Evolutionary conservation across 2,113 vertebrate species (phyloP), one percentile per base, ranked within the genome.

Genomic region (Poecilia latipinna): DNA sequence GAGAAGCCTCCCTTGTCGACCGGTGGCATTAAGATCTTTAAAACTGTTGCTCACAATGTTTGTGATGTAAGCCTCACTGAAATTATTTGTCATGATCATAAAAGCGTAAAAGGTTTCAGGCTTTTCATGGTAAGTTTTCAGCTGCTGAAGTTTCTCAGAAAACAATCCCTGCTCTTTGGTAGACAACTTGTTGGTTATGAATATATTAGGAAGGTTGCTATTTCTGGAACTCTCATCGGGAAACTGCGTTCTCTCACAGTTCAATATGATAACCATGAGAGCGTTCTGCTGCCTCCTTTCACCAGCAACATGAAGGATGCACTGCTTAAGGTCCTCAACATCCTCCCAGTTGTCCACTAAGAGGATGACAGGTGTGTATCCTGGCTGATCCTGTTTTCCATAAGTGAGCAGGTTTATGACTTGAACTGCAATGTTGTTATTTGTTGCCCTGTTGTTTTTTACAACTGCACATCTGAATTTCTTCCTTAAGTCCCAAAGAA

Each of bases 81-180:
- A 91, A 1, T 91, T 84, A 31, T 88, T 84, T 33, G 84, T 83
- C 87, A 91, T 88, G 74, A 91, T 89, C 85, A 91, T 88, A 2
- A 89, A 91, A 13, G 72, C 87, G 48, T 91, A 91, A 71, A 91
- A 91, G 0, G 89, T 89, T 22, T 91, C 89, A 1, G 87, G 89
- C 1, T 86, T 86, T 29, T 83, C 2, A 1, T 91, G 86, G 29
- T 75, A 1, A 12, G 32, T 26, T 65, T 88, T 70, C 1, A 91
- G 73, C 28, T 70, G 82, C 57, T 70, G n/a, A 0, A 88, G 57
- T 74, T 91, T 91, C 0, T 3, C 44, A 26, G 37, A 74, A 80
- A 91, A 91, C 48, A 86, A 72, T 22, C 0, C n/a, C 57, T 89
- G 82, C 1, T 91, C 86, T 69, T 65, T 82, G n/a, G 3, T 0